Evolutionary conservation across 2,888 invertebrate species (phyloP).

Genomic region (Melinopterus prodromus): DNA sequence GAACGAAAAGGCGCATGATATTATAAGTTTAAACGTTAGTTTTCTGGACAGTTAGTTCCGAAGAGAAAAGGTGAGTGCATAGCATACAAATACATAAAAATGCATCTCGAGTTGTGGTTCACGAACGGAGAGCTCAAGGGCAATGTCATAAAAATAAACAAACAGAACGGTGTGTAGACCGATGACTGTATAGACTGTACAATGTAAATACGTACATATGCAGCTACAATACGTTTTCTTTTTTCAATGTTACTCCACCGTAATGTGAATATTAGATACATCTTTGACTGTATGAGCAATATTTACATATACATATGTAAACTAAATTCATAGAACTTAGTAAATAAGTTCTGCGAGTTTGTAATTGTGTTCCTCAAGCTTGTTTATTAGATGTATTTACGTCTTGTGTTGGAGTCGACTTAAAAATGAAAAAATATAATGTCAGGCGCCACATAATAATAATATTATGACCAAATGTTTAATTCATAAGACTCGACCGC

Average conservation of each 20-base stretch:
- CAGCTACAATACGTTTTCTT: no score
- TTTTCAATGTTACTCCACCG: no score
- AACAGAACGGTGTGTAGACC: neutral
- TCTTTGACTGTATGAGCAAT: no score
- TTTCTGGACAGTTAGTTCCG: no score
- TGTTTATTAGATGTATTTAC: no score
- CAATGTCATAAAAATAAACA: constrained; percentile 4
- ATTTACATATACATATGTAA: no score
- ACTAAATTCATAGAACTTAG: no score
- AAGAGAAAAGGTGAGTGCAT: neutral
- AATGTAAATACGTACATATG: no score
- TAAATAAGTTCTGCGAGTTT: neutral
- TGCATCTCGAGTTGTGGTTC: neutral
- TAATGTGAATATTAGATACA: no score
- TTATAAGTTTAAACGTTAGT: no score
- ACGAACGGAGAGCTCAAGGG: neutral
- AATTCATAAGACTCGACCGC: neutral
- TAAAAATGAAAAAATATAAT: neutral
- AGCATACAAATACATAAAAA: neutral
- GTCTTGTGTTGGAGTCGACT: neutral
- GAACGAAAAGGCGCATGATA: no score
- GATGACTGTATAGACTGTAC: neutral
- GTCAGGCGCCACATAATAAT: neutral
- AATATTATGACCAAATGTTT: neutral
- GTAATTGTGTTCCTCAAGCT: neutral